Conservation (phyloP, 2,888 invertebrate species). For the Dasysyrphus albostriatus region DNA sequence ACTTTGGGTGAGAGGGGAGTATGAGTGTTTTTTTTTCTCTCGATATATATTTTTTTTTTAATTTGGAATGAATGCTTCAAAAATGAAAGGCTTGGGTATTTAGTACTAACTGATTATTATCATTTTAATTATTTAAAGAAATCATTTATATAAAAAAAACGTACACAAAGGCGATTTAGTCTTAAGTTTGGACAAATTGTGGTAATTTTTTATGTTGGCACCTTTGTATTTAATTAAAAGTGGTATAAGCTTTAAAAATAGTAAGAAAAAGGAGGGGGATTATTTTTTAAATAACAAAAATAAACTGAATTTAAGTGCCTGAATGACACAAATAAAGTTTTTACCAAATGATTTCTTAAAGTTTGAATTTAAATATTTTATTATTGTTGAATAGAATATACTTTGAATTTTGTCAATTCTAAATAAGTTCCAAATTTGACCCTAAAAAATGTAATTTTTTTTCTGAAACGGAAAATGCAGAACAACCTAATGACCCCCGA, state of each 20-base stretch:
- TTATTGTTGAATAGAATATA: too few relatives aligned
- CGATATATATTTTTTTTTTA: neutral
- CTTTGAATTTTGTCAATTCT: too few relatives aligned
- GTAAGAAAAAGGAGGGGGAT: neutral
- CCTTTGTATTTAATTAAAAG: neutral
- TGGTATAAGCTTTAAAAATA: neutral
- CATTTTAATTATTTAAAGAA: slow-evolving; percentile 63
- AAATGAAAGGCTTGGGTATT: slow-evolving; percentile 60
- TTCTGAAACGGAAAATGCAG: too few relatives aligned
- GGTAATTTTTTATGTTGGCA: slow-evolving; percentile 16
- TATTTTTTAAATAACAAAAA: too few relatives aligned
- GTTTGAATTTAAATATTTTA: too few relatives aligned
- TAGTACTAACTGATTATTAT: slow-evolving; percentile 39
- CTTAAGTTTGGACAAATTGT: slow-evolving; percentile 24
- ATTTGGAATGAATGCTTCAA: neutral
- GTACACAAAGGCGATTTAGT: neutral
- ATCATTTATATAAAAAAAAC: neutral
- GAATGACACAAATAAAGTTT: too few relatives aligned
- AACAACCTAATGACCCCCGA: too few relatives aligned
- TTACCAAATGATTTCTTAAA: too few relatives aligned
- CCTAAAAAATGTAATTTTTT: too few relatives aligned
- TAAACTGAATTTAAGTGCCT: too few relatives aligned
- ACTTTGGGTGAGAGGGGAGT: slow-evolving; percentile 7
- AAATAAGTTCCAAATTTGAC: too few relatives aligned
- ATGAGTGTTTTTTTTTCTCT: slow-evolving; percentile 24